These are phyloP conservation scores for Drosophila monieri DNA, from an alignment of 2,888 invertebrate species.

Conservation along the genomic window DNA sequence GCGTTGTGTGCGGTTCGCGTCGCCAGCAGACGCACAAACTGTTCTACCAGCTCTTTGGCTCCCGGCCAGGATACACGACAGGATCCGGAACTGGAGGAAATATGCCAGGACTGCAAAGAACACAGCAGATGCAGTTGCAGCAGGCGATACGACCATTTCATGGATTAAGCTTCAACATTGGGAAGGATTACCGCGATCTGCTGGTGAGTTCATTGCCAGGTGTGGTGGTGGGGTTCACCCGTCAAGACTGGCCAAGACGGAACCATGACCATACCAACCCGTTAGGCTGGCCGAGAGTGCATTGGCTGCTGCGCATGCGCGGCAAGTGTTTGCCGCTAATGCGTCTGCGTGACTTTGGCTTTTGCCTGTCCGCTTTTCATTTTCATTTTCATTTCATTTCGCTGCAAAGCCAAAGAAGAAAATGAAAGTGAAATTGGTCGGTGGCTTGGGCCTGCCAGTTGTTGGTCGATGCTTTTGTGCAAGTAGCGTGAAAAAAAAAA, in stretches of 20 bases:
- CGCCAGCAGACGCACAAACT: conserved; percentile 78
- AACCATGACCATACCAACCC: conserved; percentile 24
- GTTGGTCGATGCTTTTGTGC: conserved; percentile 67
- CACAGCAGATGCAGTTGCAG: conserved; percentile 35
- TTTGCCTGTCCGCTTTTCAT: conserved; percentile 60
- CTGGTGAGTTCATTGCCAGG: conserved; percentile 70
- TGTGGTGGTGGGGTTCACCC: conserved; percentile 13
- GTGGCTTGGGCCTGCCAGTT: conserved; percentile 24
- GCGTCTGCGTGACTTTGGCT: conserved; percentile 66
- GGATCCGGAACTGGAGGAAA: conserved; percentile 17
- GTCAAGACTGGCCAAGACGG: conserved; percentile 12
- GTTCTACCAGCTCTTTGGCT: conserved; percentile 72
- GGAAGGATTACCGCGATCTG: conserved; percentile 69
- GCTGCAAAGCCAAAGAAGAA: conserved; percentile 66
- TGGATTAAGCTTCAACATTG: conserved; percentile 63
- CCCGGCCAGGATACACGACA: conserved; percentile 30
- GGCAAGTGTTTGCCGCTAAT: conserved; percentile 58
- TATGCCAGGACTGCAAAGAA: conserved; percentile 11
- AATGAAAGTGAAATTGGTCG: conserved; percentile 79
- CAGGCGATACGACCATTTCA: conserved; percentile 65
- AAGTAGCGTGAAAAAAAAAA: conserved; percentile 69
- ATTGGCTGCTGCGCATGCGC: conserved; percentile 61
- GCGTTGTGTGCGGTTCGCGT: conserved; percentile 76
- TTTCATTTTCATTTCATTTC: conserved; percentile 31
- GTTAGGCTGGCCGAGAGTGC: conserved; percentile 59